Evolutionary conservation across 2,888 invertebrate genomes (phyloP).

Genomic region (Steromphala cineraria): DNA sequence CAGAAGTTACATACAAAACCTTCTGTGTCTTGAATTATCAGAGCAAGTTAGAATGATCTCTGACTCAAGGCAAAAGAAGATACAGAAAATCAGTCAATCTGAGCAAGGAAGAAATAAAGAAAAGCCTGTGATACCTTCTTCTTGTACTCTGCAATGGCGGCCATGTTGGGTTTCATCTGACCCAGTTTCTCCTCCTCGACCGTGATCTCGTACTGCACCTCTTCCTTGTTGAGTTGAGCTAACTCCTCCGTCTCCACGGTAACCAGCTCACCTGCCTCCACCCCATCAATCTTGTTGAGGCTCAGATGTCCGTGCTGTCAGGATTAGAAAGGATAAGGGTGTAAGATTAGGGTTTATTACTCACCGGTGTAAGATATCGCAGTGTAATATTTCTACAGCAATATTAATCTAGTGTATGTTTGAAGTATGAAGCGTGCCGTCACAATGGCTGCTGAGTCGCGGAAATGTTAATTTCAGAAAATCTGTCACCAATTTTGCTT

Average conservation of each 20-base stretch:
- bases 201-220: constrained; percentile 83
- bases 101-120: not conserved
- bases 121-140: constrained; percentile 53
- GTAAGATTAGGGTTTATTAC: not conserved
- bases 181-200: constrained; percentile 80
- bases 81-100: not conserved
- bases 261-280: constrained; percentile 49
- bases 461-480: too few species aligned
- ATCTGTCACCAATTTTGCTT: too few species aligned
- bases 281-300: constrained; percentile 67
- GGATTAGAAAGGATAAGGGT: not conserved
- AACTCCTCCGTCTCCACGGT: constrained; percentile 57
- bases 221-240: constrained; percentile 81
- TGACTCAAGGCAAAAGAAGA: not conserved
- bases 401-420: too few species aligned
- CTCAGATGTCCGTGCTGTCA: constrained; percentile 50
- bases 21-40: too few species aligned
- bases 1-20: too few species aligned
- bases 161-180: constrained; percentile 77
- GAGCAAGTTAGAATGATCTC: too few species aligned
- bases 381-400: too few species aligned
- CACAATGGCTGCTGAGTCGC: too few species aligned
- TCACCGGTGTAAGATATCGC: not conserved
- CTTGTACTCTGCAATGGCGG: constrained; percentile 83
- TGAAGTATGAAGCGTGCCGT: too few species aligned